Percentiles rank a stretch among this genome's conserved stretches.
These are phyloP conservation scores for Pogonophryne albipinna DNA, from an alignment of 2,797 vertebrate species.

Conservation along the genomic window DNA sequence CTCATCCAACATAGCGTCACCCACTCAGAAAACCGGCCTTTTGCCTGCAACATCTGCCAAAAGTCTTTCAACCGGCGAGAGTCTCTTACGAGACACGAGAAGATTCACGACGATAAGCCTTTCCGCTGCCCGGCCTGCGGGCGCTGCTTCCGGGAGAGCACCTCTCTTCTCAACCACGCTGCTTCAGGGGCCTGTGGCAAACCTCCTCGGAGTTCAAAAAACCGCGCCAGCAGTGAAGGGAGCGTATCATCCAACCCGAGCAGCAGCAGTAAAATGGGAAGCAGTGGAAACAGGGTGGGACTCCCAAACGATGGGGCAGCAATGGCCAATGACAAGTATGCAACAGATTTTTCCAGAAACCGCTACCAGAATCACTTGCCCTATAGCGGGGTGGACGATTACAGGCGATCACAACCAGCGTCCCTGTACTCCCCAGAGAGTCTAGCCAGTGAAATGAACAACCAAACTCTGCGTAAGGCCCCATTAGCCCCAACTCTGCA, in stretches of 20 bases:
- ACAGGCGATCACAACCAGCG: constrained; percentile 77
- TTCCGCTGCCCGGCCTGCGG: constrained; percentile 93
- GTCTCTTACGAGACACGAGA: constrained; percentile 93
- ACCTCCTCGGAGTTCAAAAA: constrained; percentile 82
- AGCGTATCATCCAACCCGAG: constrained; percentile 50
- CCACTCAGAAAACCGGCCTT: constrained; percentile 92
- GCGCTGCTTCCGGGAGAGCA: constrained; percentile 88
- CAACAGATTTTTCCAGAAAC: constrained; percentile 81
- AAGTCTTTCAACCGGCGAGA: constrained; percentile 94
- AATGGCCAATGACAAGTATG: constrained; percentile 79
- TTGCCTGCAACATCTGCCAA: constrained; percentile 90
- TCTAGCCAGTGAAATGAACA: constrained; percentile 76
- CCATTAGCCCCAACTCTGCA: constrained; percentile 88
- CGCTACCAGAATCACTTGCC: constrained; percentile 81
- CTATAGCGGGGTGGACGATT: constrained; percentile 79
- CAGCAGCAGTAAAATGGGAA: constrained; percentile 70
- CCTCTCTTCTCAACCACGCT: constrained; percentile 87
- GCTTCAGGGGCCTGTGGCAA: constrained; percentile 87
- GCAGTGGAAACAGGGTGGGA: constrained; percentile 60
- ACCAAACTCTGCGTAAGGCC: constrained; percentile 85
- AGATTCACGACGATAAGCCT: constrained; percentile 92
- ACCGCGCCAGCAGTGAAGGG: constrained; percentile 47
- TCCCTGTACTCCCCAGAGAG: constrained; percentile 78
- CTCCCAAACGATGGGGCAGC: constrained; percentile 61
- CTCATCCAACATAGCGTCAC: constrained; percentile 94